A percentile compares a stretch with the other conserved stretches of the same genome.
These are phyloP conservation scores for Chrysochloris asiatica DNA, from an alignment of 2,113 vertebrate species.

Conservation along the genomic window DNA sequence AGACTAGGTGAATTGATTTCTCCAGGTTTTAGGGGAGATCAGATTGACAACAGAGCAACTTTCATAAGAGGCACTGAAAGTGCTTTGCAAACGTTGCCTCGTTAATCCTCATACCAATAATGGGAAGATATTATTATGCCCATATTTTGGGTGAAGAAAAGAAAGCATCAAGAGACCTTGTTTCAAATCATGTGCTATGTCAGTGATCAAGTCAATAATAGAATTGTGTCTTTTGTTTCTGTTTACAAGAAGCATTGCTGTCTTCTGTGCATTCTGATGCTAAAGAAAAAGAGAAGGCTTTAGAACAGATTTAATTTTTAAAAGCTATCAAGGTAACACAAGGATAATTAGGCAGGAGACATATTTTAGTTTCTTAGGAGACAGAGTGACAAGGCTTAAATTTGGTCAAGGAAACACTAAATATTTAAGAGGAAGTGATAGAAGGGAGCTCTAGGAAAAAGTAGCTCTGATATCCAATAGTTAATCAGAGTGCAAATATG, in stretches of 20 bases:
- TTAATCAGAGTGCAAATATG: not conserved
- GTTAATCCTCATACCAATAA: conserved; percentile 50
- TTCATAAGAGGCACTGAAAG: not conserved
- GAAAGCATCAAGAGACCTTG: not conserved
- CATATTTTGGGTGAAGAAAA: conserved; percentile 57
- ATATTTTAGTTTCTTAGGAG: conserved; percentile 17
- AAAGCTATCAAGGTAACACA: conserved; percentile 21
- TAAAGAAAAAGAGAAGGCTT: not conserved
- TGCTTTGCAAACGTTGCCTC: conserved; percentile 32
- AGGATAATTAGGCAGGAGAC: not conserved
- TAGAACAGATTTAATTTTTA: not conserved
- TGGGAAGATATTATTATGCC: conserved; percentile 38
- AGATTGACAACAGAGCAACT: not conserved
- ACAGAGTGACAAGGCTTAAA: not conserved
- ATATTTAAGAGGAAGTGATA: not conserved
- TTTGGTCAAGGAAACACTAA: not conserved
- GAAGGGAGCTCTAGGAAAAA: not conserved
- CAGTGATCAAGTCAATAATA: conserved; percentile 47
- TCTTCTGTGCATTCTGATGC: conserved; percentile 25
- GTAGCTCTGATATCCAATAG: not conserved
- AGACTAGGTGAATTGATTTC: conserved; percentile 54
- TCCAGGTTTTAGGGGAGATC: conserved; percentile 39
- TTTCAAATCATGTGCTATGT: conserved; percentile 19
- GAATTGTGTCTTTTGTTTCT: conserved; percentile 53
- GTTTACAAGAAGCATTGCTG: not conserved